These are phyloP conservation scores for Ptychoptera albimana DNA, from an alignment of 2,888 invertebrate genomes.

Conservation along the genomic window DNA sequence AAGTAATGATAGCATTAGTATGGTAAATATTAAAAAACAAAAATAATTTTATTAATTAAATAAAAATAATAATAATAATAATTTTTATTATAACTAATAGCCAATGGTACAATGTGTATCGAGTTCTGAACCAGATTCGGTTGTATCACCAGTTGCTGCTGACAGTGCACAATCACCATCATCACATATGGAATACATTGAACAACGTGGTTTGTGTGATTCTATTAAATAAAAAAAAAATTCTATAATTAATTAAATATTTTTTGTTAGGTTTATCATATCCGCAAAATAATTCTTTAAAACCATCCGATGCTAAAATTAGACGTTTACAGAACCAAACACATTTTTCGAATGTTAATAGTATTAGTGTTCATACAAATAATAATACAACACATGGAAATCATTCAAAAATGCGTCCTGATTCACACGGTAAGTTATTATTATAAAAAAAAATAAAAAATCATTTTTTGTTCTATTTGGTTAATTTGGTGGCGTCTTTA, in stretches of 20 bases:
- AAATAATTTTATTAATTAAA: neutral
- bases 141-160: constrained; percentile 31
- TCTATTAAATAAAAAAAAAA: neutral
- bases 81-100: constrained; percentile 32
- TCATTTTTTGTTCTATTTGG: neutral
- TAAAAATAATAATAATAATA: neutral
- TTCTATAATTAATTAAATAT: neutral
- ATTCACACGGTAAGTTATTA: constrained; percentile 21
- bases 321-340: constrained; percentile 23
- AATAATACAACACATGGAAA: constrained; percentile 1
- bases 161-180: constrained; percentile 29
- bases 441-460: no score
- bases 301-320: constrained; percentile 26
- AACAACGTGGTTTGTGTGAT: constrained; percentile 20
- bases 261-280: constrained; percentile 19
- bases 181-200: constrained; percentile 22
- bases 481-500: neutral
- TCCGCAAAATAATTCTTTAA: constrained; percentile 22
- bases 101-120: constrained; percentile 66
- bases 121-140: constrained; percentile 65
- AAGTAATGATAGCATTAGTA: constrained; percentile 19
- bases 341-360: constrained; percentile 10
- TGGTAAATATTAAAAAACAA: constrained; percentile 23
- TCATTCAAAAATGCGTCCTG: constrained; percentile 17
- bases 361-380: no score